Base-by-base conservation (phyloP, 1,140 invertebrate species). In the Drosophila sucinea region DNA sequence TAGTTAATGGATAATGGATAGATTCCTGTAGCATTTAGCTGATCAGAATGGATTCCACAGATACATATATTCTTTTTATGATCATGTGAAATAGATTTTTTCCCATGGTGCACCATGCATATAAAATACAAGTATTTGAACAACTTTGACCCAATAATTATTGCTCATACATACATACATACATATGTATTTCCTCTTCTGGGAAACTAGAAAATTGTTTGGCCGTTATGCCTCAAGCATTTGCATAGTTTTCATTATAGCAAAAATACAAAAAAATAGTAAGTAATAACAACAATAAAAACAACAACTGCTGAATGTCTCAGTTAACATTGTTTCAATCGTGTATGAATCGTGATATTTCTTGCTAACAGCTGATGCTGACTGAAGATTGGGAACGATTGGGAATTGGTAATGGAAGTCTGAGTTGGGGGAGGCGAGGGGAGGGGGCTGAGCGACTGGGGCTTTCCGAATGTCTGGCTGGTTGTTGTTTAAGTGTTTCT, bases 361-460 rank as follows among this genome's bases (percentile, higher is more conserved):
- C 62, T 54, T 47, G 41, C 68, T 60, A 79, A 79, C 69, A 82
- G 73, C 73, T 75, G 73, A 75, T 75, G 64, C 10, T 60, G 17
- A 56, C 33, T 27, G 1, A 27, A 51, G 44, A 27, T 51, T 51
- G 23, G 44, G 11, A 5, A 47, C 38, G 38, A 40, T 40, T 40
- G 38, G 30, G 30, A 30, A 30, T 30, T 30, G 30, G 30, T 30
- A 4, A 30, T 2, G 30, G 30, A 30, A 4, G 4, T 2, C 30
- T 2, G 30, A 3, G 30, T 2, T 3, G 30, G 2, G 30, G 30
- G 30, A 3, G 30, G 30, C 7, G 33, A 35, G 33, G 33, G 33
- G 33, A 6, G 10, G 33, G 41, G 57, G 55, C 68, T 58, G 55
- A 32, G 23, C 10, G 55, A 8, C 30, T 57, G 55, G 55, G 44